Evolutionary conservation across 2,888 invertebrate genomes (phyloP).

Genomic region (Epinotia bilunana): DNA sequence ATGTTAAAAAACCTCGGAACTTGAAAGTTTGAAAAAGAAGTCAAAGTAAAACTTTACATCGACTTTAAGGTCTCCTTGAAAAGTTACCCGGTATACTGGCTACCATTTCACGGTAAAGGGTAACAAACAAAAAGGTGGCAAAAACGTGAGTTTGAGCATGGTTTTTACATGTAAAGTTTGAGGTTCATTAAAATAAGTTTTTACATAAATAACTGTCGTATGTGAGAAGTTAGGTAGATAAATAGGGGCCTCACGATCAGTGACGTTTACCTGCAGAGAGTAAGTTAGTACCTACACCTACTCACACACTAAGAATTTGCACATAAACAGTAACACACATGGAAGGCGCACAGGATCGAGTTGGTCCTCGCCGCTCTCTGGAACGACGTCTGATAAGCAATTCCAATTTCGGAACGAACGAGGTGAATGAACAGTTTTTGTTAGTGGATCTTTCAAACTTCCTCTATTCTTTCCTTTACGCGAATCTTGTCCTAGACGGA

Average conservation of each 20-base stretch:
- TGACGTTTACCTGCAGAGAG: no score
- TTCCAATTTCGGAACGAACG: conserved; percentile 49
- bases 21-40: conserved; percentile 13
- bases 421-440: conserved; percentile 49
- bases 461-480: conserved; percentile 35
- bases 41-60: conserved; percentile 32
- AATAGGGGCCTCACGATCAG: neutral
- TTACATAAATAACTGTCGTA: neutral
- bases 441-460: conserved; percentile 47
- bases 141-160: conserved; percentile 18
- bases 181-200: conserved; percentile 13
- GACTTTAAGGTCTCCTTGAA: conserved; percentile 21
- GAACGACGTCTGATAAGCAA: conserved; percentile 43
- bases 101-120: conserved; percentile 28
- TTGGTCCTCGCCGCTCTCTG: conserved; percentile 12
- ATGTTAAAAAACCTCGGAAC: conserved; percentile 19
- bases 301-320: neutral
- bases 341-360: neutral
- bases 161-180: conserved; percentile 27
- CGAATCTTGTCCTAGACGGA: conserved; percentile 22
- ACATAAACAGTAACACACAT: conserved; percentile 5
- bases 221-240: neutral
- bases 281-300: neutral
- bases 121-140: conserved; percentile 22
- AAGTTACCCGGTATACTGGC: conserved; percentile 31